A percentile compares a stretch with the other conserved stretches of the same genome.
Evolutionary conservation across 2,888 invertebrate genomes (phyloP).

Genomic region (Muscina levida): DNA sequence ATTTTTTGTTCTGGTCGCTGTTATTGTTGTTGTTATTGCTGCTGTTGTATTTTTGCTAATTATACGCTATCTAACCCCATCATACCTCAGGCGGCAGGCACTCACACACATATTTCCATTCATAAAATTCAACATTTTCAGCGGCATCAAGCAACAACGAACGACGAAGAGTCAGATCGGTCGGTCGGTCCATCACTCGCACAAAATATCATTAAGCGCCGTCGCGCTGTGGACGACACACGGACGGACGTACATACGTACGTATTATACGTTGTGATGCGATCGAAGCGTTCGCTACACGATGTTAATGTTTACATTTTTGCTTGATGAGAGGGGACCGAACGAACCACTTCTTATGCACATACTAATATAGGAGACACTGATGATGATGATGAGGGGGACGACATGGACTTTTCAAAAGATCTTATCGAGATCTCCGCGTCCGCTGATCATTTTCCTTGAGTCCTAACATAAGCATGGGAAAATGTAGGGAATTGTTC

Average conservation of each 20-base stretch:
- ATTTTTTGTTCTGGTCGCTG: slow-evolving; percentile 42
- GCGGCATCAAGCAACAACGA: neutral
- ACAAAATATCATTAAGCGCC: slow-evolving; percentile 64
- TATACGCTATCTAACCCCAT: slow-evolving; percentile 66
- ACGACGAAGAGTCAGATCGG: neutral
- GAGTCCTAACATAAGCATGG: slow-evolving; percentile 9
- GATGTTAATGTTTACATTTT: slow-evolving; percentile 64
- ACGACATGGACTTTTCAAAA: slow-evolving; percentile 2
- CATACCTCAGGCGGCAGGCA: slow-evolving; percentile 55
- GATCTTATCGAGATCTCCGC: slow-evolving; percentile 53
- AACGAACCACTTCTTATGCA: too few relatives aligned
- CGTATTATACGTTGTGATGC: neutral
- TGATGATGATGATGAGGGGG: too few relatives aligned
- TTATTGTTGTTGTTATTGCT: slow-evolving; percentile 33
- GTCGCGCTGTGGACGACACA: neutral
- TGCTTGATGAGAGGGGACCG: neutral
- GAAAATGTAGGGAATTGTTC: neutral
- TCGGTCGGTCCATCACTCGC: neutral
- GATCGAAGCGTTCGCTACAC: slow-evolving; percentile 17
- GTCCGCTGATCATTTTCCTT: slow-evolving; percentile 44
- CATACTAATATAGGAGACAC: too few relatives aligned
- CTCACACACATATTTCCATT: slow-evolving; percentile 59
- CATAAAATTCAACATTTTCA: slow-evolving; percentile 57
- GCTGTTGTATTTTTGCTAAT: slow-evolving; percentile 54
- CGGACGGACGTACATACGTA: slow-evolving; percentile 9